These are phyloP conservation scores for Argynnis bischoffii DNA, from an alignment of 2,888 invertebrate genomes.

Conservation along the genomic window DNA sequence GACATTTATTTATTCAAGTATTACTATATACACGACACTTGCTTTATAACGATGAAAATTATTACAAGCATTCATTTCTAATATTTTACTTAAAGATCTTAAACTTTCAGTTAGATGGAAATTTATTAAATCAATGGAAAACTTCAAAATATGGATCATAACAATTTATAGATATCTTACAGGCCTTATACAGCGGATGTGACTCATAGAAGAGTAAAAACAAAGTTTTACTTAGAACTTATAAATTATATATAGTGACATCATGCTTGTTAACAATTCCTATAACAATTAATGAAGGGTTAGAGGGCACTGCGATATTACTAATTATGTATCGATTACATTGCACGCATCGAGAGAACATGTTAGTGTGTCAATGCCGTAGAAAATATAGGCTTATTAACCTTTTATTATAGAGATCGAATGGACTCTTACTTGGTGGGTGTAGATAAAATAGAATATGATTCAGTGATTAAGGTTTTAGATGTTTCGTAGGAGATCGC, in stretches of 20 bases:
- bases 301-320: conserved; percentile 6
- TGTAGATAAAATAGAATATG: too few relatives aligned
- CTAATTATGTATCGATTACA: conserved; percentile 16
- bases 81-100: too few relatives aligned
- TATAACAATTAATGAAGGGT: conserved; percentile 14
- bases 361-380: conserved; percentile 23
- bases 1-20: too few relatives aligned
- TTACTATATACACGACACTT: too few relatives aligned
- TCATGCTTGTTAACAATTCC: conserved; percentile 14
- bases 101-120: background rate
- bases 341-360: conserved; percentile 12
- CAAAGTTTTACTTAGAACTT: conserved; percentile 4
- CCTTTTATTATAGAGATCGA: conserved; percentile 18
- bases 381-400: conserved; percentile 21
- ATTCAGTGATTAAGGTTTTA: too few relatives aligned
- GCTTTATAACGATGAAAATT: too few relatives aligned
- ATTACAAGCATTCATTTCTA: too few relatives aligned
- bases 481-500: too few relatives aligned
- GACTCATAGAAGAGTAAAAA: background rate
- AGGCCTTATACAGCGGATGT: background rate
- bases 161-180: too few relatives aligned
- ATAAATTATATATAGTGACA: conserved; percentile 4
- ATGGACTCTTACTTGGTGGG: background rate
- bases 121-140: background rate
- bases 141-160: background rate